Evolutionary conservation across 2,797 vertebrate species (phyloP), one percentile per base, ranked within the genome.

Genomic region (Oreortyx pictus): DNA sequence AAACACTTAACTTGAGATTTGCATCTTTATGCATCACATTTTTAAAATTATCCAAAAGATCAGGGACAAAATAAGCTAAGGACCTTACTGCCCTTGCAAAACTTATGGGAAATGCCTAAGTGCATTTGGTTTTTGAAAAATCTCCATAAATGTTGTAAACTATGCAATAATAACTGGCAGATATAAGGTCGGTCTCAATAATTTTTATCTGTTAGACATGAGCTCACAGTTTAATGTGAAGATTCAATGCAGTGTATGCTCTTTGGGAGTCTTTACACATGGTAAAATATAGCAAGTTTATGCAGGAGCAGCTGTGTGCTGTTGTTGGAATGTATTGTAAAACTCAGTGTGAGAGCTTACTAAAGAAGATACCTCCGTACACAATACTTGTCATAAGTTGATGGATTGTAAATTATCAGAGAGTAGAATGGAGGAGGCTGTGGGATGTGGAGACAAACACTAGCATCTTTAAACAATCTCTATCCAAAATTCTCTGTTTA

Each of bases 371-470:
- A 12, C 46, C 78, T 72, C 25, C 6, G 23, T 31, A 29, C 9
- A 50, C 13, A 44, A 44, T 76, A 14, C 46, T 43, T n/a, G n/a
- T 39, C 13, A n/a, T 24, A 44, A 11, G 12, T 33, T 76, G 39
- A 37, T 33, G 37, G 60, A 72, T 37, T 11, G 27, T 86, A 52
- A 82, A 52, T 67, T 81, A 56, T 57, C 74, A 75, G 27, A 10
- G 24, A 44, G 5, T 20, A 29, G 37, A 6, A 43, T 0, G 1
- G 44, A 75, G 22, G 44, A 82, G 41, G 9, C 0, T 75, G 9
- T 59, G 47, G 39, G 25, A n/a, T 9, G 1, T 29, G 11, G 35
- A 86, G 44, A 39, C 15, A 73, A 77, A 75, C 0, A 4, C 11
- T 56, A 52, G 33, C 12, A 8, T 56, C 31, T 92, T 94, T 79